Conservation (phyloP, 2,888 invertebrate genomes). For the Ophion ventricosus region DNA sequence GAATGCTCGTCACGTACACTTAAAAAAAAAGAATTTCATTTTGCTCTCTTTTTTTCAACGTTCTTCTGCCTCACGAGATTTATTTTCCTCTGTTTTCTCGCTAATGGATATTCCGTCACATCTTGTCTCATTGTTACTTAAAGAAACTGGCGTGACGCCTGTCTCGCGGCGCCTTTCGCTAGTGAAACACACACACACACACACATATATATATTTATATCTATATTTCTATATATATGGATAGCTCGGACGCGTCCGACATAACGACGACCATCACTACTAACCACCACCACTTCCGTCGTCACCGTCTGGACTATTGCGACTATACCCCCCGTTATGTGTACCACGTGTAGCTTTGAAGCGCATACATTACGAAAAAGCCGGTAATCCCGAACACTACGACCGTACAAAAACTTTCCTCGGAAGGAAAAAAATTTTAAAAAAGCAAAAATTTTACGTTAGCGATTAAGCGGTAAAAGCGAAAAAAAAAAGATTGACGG, state of each 20-base stretch:
- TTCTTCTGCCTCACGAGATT: neutral
- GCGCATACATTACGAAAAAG: conserved; percentile 35
- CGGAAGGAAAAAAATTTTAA: no score
- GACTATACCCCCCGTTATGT: conserved; percentile 5
- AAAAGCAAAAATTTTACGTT: no score
- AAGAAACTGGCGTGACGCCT: conserved; percentile 59
- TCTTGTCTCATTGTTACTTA: conserved; percentile 55
- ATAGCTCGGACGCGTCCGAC: conserved; percentile 45
- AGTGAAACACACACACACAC: conserved; percentile 16
- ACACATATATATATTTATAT: no score
- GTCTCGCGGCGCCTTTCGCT: conserved; percentile 33
- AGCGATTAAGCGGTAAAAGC: neutral
- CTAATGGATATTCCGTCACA: conserved; percentile 56
- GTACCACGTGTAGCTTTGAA: conserved; percentile 40
- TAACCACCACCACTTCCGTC: conserved; percentile 48
- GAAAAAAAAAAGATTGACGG: conserved; percentile 10
- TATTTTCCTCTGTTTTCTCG: conserved; percentile 28
- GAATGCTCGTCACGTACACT: conserved; percentile 3
- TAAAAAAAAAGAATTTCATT: neutral
- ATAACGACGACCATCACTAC: conserved; percentile 56
- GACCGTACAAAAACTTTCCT: no score
- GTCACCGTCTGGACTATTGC: conserved; percentile 26
- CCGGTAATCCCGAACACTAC: neutral
- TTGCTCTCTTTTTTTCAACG: neutral
- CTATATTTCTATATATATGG: no score